Base-by-base conservation (phyloP, 2,797 vertebrate species). In the Clarias laeviceps region DNA sequence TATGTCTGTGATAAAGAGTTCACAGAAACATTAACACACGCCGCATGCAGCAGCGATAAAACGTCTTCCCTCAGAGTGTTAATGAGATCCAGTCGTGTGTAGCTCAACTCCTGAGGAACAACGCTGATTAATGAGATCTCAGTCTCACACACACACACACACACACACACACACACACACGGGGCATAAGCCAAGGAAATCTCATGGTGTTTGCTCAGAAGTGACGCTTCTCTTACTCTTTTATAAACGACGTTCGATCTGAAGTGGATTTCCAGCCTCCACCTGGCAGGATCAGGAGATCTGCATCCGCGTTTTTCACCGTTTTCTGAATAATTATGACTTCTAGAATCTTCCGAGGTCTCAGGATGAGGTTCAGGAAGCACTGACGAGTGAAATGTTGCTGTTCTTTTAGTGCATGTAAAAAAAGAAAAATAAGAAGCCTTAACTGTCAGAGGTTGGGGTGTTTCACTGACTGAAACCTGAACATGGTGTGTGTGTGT, bases 41-140 rank as follows among this genome's bases (percentile, higher is more conserved):
- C 5, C 24, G 27, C 8, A n/a, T 20, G 65, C 24, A 69, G 29
- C 24, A 69, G 37, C 65, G n/a, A 61, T 56, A 82, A 37, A 40
- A 40, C 5, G 70, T 74, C 82, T 83, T 83, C 82, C 82, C 50
- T 83, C 37, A 74, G 82, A 61, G 37, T 9, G 57, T 64, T 62
- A 64, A 76, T 76, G 57, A 74, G 40, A 83, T 74, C n/a, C 57
- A 76, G 59, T 24, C 3, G 7, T 40, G 56, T 70, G 81, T 73
- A 72, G 68, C 81, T 69, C 20, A 0, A 70, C 5, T 68, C 27
- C 65, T 59, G 32, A 61, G 56, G 24, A 29, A 8, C 45, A 73
- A 37, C 5, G 12, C 69, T 82, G 54, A 61, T 82, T 40, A 59
- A 29, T 18, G 17, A 65, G 6, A 66, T 12, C 34, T 11, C 59